Base-by-base conservation (phyloP, 1,140 invertebrate genomes). In the Diuraphis noxia region DNA sequence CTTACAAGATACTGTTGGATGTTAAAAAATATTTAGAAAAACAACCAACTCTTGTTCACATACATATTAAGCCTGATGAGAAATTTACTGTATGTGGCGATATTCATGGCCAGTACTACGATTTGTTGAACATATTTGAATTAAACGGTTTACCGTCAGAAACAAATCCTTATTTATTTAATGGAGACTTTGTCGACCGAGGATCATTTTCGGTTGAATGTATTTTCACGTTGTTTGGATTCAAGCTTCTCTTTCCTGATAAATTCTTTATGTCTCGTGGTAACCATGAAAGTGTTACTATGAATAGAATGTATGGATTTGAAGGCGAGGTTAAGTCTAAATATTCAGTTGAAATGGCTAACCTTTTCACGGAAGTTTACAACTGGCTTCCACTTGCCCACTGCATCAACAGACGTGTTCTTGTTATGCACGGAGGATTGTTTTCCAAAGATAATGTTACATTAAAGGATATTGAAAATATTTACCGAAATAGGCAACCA, bases 41-140 rank as follows among this genome's bases (percentile, higher is more conserved):
- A 91, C 97, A 97, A 93, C 97, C 98, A 52, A 97, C 98, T 79
- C 94, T 99, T 92, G 96, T 99, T 0, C 97, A 99, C 93, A 97
- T 99, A 84, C 95, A 95, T 92, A 97, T 99, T 92, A 96, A 96
- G 17, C 96, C 97, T 94, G 95, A 97, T 81, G 95, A 96, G 86
- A 99, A 99, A 95, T 99, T 99, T 94, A 99, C 99, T 49, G 97
- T 99, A 88, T 99, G 99, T 94, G 99, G 99, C n/a, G 99, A 99
- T 94, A 98, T 99, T 93, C 99, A 99, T 94, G 99, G 99, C 40
- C 99, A 99, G 94, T 99, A 96, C 95, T 99, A 98, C 94, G 99
- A 99, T 95, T 94, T 99, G 84, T 96, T 99, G 95, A 99, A 99
- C 94, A 99, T 99, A 93, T 99, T 99, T 95, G 95, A 98, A 93